Evolutionary conservation across 2,888 invertebrate species (phyloP), one percentile per base, ranked within the genome.

Genomic region (Cheilosia soror): DNA sequence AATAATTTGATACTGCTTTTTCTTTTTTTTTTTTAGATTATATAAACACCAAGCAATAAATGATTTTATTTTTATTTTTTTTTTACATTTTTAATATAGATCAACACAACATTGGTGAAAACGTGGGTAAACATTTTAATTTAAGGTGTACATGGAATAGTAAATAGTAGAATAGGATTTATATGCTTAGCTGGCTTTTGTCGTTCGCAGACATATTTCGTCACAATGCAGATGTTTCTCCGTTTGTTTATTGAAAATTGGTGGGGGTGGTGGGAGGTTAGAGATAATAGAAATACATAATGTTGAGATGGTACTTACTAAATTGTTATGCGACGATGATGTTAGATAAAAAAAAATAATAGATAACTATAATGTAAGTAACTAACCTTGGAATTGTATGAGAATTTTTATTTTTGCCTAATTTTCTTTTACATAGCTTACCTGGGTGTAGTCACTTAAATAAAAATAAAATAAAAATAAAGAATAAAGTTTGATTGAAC

Each of bases 31-130:
- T 60, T 65, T 25, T 11, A 37, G 37, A 37, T 11, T 11, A 11
- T 58, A 62, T 53, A 27, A 85, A 85, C 62, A 76, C 66, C 75
- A 85, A 85, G 84, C 80, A 85, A 72, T 71, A 80, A 60, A 71
- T 78, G 7, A 66, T 20, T 20, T 20, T 40, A 44, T 47, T n/a
- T 63, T 25, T 47, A n/a, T 55, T 58, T 31, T 7, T 57, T 68
- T 66, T 73, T 51, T 79, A 78, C 73, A 58, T 47, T 84, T 20
- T 75, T 47, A 58, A 66, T 68, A 42, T 75, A 68, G 37, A 58
- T 68, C 9, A 85, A 81, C 76, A 71, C 75, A 84, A 84, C 60
- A 76, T 60, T 66, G 65, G 62, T 85, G 81, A 76, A 69, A 75
- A 75, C 47, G 73, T 80, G 80, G 80, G 51, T 44, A 49, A 80